Base-by-base conservation (phyloP, 1,140 invertebrate species). In the Anastrepha obliqua region DNA sequence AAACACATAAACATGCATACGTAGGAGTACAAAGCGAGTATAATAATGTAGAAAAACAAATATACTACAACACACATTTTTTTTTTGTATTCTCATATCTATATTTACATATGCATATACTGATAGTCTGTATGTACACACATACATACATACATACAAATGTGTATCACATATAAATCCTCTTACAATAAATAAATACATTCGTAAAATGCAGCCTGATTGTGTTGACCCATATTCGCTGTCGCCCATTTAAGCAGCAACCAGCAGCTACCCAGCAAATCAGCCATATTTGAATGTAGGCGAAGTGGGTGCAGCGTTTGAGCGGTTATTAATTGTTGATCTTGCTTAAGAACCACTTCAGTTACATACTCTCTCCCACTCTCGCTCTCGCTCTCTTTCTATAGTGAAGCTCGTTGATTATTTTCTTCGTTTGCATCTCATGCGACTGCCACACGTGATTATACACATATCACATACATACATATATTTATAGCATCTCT, bases 161-260 rank as follows among this genome's bases (percentile, higher is more conserved):
- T 55, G 51, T 81, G n/a, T 81, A 15, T 29, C 1, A 29, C 29
- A 29, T 29, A 29, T 29, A 29, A 29, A 29, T 29, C 29, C 29
- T 29, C 29, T 29, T 29, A 29, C 29, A 29, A 29, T 29, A 29
- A 29, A 29, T 29, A 29, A 29, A 29, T 29, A 29, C 29, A 29
- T 29, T 29, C 29, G 29, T 29, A 29, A 29, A 81, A 81, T 81
- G 44, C 51, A 81, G 51, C 44, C 74, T 81, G 74, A 81, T 81
- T 81, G 47, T 81, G 47, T 51, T 81, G 74, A 81, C 74, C 74
- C n/a, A 81, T 81, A 81, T 81, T 81, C 3, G 42, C 47, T 55
- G 74, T 81, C 74, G 47, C 47, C 74, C 74, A 51, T 81, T 81
- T 55, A 55, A 47, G 74, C 64, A 51, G 44, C 17, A n/a, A 55